These are phyloP conservation scores for Rhabditophanes sp. DNA, from an alignment of 2,888 invertebrate genomes.

Conservation along the genomic window DNA sequence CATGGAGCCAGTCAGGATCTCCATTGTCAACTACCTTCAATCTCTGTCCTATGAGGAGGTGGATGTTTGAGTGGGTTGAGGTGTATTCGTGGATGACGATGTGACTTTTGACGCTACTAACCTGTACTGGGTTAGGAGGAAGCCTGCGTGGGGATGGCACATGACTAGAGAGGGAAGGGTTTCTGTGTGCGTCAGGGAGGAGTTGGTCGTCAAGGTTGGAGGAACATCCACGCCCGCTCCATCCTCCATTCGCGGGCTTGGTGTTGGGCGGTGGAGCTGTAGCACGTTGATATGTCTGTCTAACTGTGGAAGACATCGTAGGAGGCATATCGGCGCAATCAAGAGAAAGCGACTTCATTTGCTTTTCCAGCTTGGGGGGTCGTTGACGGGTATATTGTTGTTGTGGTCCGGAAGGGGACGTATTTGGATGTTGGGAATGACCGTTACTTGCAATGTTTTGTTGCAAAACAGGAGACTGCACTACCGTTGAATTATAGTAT, in stretches of 20 bases:
- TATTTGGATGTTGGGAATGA: too few species aligned
- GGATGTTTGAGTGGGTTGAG: constrained; percentile 11
- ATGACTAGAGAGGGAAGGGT: too few species aligned
- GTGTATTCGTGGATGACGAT: constrained; percentile 40
- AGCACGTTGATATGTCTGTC: too few species aligned
- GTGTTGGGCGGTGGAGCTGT: too few species aligned
- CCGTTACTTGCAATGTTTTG: too few species aligned
- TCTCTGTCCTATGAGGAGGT: constrained; percentile 30
- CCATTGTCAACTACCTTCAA: constrained; percentile 38
- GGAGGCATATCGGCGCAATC: constrained; percentile 42
- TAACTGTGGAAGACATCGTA: constrained; percentile 13
- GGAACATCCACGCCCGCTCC: too few species aligned
- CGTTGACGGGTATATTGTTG: constrained; percentile 26
- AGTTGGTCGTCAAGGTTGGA: constrained; percentile 21
- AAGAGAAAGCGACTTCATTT: constrained; percentile 41
- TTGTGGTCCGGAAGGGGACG: too few species aligned
- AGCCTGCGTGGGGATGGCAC: constrained; percentile 7
- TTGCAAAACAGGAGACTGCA: too few species aligned
- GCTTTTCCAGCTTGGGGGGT: constrained; percentile 38
- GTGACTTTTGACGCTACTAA: constrained; percentile 11
- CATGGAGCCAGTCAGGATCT: constrained; percentile 43
- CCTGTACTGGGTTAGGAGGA: constrained; percentile 6
- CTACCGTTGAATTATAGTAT: too few species aligned
- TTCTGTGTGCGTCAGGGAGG: too few species aligned
- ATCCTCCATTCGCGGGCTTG: too few species aligned